Conservation (phyloP, 1,140 invertebrate genomes). For the Leucophenga varia region DNA sequence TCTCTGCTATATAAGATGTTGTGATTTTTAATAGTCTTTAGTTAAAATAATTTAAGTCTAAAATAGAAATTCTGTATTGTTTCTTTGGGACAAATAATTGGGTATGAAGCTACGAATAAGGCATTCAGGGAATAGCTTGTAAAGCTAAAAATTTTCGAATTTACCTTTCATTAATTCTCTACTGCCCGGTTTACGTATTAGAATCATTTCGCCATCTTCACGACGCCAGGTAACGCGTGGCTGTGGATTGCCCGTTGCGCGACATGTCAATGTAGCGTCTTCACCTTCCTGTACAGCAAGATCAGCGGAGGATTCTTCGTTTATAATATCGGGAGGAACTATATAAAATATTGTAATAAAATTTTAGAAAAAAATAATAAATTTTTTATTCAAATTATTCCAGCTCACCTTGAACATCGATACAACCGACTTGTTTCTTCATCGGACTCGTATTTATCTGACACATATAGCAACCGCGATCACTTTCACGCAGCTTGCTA, state of each 20-base stretch:
- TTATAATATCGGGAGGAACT: constrained; percentile 77
- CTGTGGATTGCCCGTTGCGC: constrained; percentile 72
- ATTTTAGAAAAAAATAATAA: too few species aligned
- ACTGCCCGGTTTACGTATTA: constrained; percentile 65
- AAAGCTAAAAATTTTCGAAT: not conserved
- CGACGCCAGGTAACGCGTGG: constrained; percentile 71
- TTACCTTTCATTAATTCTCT: constrained; percentile 67
- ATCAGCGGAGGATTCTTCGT: constrained; percentile 75
- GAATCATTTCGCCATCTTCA: constrained; percentile 70
- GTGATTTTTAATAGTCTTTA: too few species aligned
- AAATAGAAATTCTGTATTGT: too few species aligned
- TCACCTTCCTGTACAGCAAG: constrained; percentile 76
- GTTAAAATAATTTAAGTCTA: too few species aligned
- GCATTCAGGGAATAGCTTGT: too few species aligned
- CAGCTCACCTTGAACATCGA: constrained; percentile 81
- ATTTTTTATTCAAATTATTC: too few species aligned
- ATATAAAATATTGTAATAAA: not conserved
- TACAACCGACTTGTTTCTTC: constrained; percentile 84
- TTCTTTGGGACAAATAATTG: too few species aligned
- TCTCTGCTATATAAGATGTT: too few species aligned
- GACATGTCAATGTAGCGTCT: constrained; percentile 78
- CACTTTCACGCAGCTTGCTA: constrained; percentile 69
- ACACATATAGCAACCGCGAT: constrained; percentile 82
- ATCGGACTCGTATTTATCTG: constrained; percentile 87
- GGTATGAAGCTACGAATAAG: too few species aligned